A percentile compares a stretch with the other conserved stretches of the same genome.
Conservation (phyloP, 1,140 invertebrate species). For the Tetramorium simillimum region DNA sequence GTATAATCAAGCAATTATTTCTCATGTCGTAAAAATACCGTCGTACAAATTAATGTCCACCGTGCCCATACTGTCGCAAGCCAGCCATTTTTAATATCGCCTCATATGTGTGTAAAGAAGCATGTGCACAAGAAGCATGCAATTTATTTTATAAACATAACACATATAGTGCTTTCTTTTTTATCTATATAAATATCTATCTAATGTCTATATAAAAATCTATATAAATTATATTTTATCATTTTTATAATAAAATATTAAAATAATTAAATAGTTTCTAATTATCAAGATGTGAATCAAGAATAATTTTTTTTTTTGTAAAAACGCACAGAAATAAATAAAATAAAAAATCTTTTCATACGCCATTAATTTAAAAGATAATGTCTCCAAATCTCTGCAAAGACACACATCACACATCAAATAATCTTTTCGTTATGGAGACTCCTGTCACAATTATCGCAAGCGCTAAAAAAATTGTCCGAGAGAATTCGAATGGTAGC, state of each 20-base stretch:
- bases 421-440: neutral
- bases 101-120: neutral
- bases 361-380: neutral
- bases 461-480: neutral
- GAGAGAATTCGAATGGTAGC: neutral
- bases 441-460: neutral
- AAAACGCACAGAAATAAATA: neutral
- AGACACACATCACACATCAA: neutral
- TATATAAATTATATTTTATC: neutral
- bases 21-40: neutral
- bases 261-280: neutral
- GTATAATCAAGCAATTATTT: constrained; percentile 21
- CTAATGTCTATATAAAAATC: no score
- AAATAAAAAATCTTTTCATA: neutral
- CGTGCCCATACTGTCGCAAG: neutral
- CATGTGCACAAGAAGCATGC: neutral
- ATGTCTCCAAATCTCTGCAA: neutral
- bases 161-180: neutral
- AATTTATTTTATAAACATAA: constrained; percentile 1
- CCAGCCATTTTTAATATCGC: constrained; percentile 15
- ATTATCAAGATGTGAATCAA: neutral
- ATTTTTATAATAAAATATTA: neutral
- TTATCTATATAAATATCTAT: neutral
- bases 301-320: neutral
- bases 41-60: neutral